Base-by-base conservation (phyloP, 53 echinoderm and acorn worm species). In the Astropecten irregularis region DNA sequence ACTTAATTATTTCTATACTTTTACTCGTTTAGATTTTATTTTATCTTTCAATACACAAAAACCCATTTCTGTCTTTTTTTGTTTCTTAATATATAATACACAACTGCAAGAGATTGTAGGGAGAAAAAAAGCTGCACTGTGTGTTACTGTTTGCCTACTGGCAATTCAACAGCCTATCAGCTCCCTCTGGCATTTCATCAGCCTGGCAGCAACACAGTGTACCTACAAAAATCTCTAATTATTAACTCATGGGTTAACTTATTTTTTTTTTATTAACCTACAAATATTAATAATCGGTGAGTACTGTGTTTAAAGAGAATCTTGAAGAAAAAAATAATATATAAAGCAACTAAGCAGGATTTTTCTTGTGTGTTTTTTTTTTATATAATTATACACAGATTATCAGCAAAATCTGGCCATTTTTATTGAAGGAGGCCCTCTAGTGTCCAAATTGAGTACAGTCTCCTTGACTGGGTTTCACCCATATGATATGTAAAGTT, bases 191-290 rank as follows among this genome's bases (percentile, higher is more conserved):
- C 65, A 65, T 33, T 38, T 13, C 39, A 73, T 38, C 36, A 73
- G 74, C 56, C 40, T 21, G 21, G 74, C 73, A 73, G 53, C 73
- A 44, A 73, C 38, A 73, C 73, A 35, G 73, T 56, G 39, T 74
- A 55, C 74, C 56, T 56, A 23, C 10, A 68, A 39, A 68, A 35
- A n/a, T 52, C 32, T 50, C 10, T 21, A 55, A 52, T 38, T 22
- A 23, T 15, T 49, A 19, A 29, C 15, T 1, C 2, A 9, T 20
- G 14, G 26, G 3, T 31, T 5, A 21, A 27, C 3, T 28, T 49
- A 46, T 18, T 66, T 2, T 72, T 72, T 4, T 26, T 35, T 54
- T 51, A 28, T n/a, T n/a, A 36, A 52, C 37, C 3, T 71, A 54
- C 51, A 74, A 54, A 74, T 55, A 56, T 22, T 33, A 39, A 38